phyloP scores from a whole-genome alignment of 2,113 vertebrate genomes.

The Ophiodon elongatus region DNA sequence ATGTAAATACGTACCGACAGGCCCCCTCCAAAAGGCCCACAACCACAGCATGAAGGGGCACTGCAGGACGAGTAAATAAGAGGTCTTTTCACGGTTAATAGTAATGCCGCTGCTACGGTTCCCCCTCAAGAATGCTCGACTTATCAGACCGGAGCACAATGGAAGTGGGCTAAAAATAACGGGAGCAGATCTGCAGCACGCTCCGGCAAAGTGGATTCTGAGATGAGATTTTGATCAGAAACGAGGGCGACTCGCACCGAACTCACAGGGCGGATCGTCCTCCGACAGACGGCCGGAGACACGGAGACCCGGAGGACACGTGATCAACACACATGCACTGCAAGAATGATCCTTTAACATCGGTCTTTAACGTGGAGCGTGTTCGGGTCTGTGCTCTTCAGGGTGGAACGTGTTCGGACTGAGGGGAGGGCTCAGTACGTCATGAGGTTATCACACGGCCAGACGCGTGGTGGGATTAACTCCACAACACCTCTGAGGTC shows the following conservation, averaged over 20 bases:
- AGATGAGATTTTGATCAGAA: constrained; percentile 37
- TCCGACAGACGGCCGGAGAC: not conserved
- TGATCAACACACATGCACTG: not conserved
- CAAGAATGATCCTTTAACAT: too few relatives aligned
- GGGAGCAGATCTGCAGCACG: constrained; percentile 15
- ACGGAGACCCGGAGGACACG: not conserved
- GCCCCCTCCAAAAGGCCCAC: not conserved
- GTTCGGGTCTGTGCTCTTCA: too few relatives aligned
- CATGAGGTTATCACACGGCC: not conserved
- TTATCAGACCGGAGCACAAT: constrained; percentile 37
- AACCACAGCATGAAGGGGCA: not conserved
- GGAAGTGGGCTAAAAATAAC: constrained; percentile 59
- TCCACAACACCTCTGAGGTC: not conserved
- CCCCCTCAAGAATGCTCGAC: constrained; percentile 20
- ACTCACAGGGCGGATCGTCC: not conserved
- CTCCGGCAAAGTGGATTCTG: constrained; percentile 7
- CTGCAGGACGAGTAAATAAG: constrained; percentile 27
- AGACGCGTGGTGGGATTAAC: not conserved
- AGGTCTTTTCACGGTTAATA: constrained; percentile 15
- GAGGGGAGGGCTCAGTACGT: not conserved
- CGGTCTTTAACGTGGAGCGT: not conserved
- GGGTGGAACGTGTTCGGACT: too few relatives aligned
- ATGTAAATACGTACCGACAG: constrained; percentile 16
- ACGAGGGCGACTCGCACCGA: not conserved
- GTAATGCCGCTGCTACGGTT: not conserved